A percentile compares a stretch with the other conserved stretches of the same genome.
Conservation (phyloP, 1,140 invertebrate species). For the Platorchestia sp. region DNA sequence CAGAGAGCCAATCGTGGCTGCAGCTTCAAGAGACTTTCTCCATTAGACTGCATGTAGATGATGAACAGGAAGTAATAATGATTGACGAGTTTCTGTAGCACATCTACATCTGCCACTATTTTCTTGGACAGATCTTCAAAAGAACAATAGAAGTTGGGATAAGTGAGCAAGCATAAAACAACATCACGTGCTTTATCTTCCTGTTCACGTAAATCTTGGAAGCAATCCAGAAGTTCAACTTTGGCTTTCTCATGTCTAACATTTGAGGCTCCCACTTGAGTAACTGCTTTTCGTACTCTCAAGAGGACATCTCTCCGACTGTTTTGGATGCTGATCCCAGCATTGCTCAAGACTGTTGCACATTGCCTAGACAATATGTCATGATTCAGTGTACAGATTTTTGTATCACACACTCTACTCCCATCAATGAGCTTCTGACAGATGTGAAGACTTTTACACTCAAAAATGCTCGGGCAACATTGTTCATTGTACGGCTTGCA, state of each 20-base stretch:
- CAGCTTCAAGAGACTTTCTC: slow-evolving; percentile 11
- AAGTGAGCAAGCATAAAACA: background rate
- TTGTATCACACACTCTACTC: background rate
- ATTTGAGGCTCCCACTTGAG: background rate
- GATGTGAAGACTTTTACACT: slow-evolving; percentile 5
- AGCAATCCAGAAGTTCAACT: background rate
- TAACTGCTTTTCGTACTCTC: background rate
- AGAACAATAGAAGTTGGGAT: background rate
- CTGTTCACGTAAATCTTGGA: background rate
- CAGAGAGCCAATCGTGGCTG: slow-evolving; percentile 26
- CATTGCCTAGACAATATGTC: background rate
- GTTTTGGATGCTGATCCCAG: background rate
- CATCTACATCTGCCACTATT: no score
- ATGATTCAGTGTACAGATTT: background rate
- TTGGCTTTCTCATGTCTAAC: slow-evolving; percentile 18
- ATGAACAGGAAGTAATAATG: slow-evolving; percentile 36
- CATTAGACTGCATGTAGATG: background rate
- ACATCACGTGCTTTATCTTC: background rate
- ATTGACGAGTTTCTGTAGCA: background rate
- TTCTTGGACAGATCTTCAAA: background rate
- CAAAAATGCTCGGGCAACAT: background rate
- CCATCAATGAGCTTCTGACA: slow-evolving; percentile 5
- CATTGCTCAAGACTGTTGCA: background rate
- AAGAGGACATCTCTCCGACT: background rate
- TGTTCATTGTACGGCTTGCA: slow-evolving; percentile 5